Evolutionary conservation across 2,888 invertebrate species (phyloP).

Genomic region (Nasonovia ribisnigri): DNA sequence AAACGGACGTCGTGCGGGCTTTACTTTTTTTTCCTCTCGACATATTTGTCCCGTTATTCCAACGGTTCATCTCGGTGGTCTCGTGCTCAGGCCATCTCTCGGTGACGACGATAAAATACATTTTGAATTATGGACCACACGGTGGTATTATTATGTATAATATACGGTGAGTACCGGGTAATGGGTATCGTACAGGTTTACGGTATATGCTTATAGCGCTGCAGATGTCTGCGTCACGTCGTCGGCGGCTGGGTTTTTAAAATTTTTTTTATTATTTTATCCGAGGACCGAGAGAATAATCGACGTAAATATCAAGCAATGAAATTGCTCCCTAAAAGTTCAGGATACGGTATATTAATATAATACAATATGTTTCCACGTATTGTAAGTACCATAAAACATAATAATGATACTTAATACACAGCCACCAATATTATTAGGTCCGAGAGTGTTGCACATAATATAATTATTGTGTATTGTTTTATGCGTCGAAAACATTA

Average conservation of each 20-base stretch:
- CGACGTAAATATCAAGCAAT: neutral
- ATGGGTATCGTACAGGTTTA: conserved; percentile 21
- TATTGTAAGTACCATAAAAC: neutral
- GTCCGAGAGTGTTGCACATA: conserved; percentile 2
- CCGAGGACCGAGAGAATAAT: neutral
- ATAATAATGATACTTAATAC: neutral
- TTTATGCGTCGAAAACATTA: neutral
- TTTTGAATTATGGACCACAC: neutral
- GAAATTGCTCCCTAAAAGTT: neutral
- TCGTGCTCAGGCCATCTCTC: neutral
- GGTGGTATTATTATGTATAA: neutral
- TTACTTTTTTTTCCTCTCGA: neutral
- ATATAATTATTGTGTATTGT: neutral
- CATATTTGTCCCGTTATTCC: neutral
- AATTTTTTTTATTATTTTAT: neutral
- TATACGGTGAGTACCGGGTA: conserved; percentile 4
- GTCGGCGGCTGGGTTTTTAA: neutral
- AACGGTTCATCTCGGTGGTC: neutral
- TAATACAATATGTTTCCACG: neutral
- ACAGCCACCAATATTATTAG: neutral
- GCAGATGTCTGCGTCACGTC: neutral
- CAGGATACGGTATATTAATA: neutral
- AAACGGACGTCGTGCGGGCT: neutral
- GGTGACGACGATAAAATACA: neutral
- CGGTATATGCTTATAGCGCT: neutral